These are phyloP conservation scores for Nephrotoma guestfalica DNA, from an alignment of 2,888 invertebrate species.

Conservation along the genomic window DNA sequence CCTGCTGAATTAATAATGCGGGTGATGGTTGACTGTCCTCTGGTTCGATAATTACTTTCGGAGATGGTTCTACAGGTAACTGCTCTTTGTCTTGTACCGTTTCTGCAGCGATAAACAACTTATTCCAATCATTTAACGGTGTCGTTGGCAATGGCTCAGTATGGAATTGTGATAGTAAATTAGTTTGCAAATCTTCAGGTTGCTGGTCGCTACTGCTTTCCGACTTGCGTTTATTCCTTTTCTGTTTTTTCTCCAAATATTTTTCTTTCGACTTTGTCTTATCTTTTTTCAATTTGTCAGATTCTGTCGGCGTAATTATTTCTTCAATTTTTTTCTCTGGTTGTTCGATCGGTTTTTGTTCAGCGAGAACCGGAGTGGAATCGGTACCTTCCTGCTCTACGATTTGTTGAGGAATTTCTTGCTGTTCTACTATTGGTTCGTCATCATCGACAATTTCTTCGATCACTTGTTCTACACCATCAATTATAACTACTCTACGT, in stretches of 20 bases:
- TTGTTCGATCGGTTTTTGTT: background rate
- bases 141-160: background rate
- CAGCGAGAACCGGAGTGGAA: background rate
- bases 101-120: background rate
- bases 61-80: too few relatives aligned
- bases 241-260: background rate
- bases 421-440: constrained; percentile 33
- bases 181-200: background rate
- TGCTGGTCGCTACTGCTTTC: background rate
- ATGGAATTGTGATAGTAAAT: background rate
- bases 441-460: constrained; percentile 79
- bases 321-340: background rate
- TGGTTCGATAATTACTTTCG: too few relatives aligned
- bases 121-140: background rate
- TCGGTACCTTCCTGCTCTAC: background rate
- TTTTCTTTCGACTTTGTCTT: background rate
- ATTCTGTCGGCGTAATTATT: background rate
- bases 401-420: background rate
- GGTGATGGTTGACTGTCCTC: too few relatives aligned
- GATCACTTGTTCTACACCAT: constrained; percentile 69
- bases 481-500: constrained; percentile 57
- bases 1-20: too few relatives aligned
- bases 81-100: background rate
- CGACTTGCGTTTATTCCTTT: background rate
- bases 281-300: background rate